A percentile compares a stretch with the other conserved stretches of the same genome.
phyloP scores from a whole-genome alignment of 2,797 vertebrate genomes.

The Thunnus albacares region DNA sequence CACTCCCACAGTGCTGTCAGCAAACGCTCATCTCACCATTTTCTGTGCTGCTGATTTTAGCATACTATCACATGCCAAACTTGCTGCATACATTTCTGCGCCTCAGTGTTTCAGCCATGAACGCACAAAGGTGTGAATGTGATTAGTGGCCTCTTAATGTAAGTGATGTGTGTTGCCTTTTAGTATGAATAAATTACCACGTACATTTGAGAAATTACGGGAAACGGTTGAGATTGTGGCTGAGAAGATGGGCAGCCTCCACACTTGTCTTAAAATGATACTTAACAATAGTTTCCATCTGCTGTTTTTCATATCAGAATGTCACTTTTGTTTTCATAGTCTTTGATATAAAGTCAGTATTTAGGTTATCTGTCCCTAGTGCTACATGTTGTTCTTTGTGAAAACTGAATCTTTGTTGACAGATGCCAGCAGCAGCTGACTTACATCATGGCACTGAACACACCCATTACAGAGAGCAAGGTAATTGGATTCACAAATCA shows the following conservation, averaged over 20 bases:
- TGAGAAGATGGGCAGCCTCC: neutral
- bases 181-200: conserved; percentile 22
- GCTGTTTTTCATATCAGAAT: neutral
- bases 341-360: conserved; percentile 16
- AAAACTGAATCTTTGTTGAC: conserved; percentile 59
- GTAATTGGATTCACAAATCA: conserved; percentile 88
- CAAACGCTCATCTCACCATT: conserved; percentile 52
- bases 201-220: neutral
- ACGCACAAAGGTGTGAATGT: conserved; percentile 20
- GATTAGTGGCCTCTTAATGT: conserved; percentile 15
- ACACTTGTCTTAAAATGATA: neutral
- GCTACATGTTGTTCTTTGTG: conserved; percentile 16
- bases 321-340: conserved; percentile 2
- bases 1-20: conserved; percentile 72
- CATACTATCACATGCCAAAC: conserved; percentile 30
- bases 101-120: neutral
- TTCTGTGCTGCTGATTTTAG: conserved; percentile 53
- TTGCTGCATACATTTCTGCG: conserved; percentile 12
- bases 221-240: too few species aligned
- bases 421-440: conserved; percentile 76
- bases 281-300: neutral
- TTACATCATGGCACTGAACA: conserved; percentile 82
- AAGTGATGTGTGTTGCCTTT: conserved; percentile 7
- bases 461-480: conserved; percentile 76
- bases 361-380: neutral